These are phyloP conservation scores for Abscondita cerata DNA, from an alignment of 2,888 invertebrate species.

Conservation along the genomic window DNA sequence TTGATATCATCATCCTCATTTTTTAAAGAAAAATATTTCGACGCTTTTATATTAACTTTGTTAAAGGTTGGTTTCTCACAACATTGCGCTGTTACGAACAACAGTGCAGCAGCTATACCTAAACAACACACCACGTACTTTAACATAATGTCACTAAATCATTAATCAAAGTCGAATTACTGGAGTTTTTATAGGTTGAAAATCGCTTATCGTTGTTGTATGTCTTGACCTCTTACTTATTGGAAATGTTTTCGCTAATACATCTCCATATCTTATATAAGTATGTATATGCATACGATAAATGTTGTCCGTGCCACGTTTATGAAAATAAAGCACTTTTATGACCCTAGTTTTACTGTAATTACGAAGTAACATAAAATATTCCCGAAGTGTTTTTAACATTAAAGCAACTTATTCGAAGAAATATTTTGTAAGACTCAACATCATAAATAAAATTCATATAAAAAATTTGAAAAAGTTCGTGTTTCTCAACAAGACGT, in stretches of 20 bases:
- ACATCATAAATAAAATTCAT: too few relatives aligned
- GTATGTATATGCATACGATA: too few relatives aligned
- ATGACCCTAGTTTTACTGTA: too few relatives aligned
- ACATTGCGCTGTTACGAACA: constrained; percentile 8
- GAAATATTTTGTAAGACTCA: too few relatives aligned
- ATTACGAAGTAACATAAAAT: too few relatives aligned
- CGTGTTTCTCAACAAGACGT: too few relatives aligned
- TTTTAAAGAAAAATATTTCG: constrained; percentile 15
- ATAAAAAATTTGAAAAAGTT: too few relatives aligned
- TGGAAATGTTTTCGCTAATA: constrained; percentile 12
- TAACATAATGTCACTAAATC: neutral
- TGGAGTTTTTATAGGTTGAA: constrained; percentile 5
- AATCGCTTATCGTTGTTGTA: neutral
- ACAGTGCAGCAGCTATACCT: neutral
- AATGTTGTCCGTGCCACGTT: too few relatives aligned
- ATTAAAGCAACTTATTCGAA: too few relatives aligned
- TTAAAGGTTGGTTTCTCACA: constrained; percentile 26
- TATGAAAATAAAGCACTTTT: too few relatives aligned
- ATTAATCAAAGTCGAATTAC: neutral
- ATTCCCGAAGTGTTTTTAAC: too few relatives aligned
- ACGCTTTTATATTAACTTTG: constrained; percentile 19
- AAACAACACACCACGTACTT: neutral
- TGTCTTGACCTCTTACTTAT: constrained; percentile 16
- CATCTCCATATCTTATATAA: neutral
- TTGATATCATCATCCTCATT: constrained; percentile 18